These are phyloP conservation scores for Meriones psammophilus DNA, from an alignment of 2,797 vertebrate species.

Conservation along the genomic window DNA sequence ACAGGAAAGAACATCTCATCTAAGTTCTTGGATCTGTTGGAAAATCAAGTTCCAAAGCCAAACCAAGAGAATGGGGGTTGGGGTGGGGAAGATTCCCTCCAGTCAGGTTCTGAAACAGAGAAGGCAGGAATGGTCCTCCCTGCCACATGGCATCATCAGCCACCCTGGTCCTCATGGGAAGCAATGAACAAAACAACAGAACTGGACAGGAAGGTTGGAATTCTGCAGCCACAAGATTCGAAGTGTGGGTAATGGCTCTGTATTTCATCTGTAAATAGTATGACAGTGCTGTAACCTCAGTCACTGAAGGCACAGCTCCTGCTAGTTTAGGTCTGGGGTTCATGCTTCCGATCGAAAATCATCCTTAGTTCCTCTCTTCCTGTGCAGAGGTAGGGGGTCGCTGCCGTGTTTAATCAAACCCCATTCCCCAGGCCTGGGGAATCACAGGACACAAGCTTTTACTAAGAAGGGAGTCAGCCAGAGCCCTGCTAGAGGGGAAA, in stretches of 20 bases:
- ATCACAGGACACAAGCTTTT: not conserved
- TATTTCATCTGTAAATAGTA: constrained; percentile 20
- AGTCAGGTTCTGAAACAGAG: constrained; percentile 41
- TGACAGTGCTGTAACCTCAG: not conserved
- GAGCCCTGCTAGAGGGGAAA: not conserved
- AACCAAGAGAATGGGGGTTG: constrained; percentile 69
- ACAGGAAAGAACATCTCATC: constrained; percentile 83
- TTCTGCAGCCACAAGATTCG: not conserved
- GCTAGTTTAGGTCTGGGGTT: constrained; percentile 36
- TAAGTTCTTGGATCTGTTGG: constrained; percentile 72
- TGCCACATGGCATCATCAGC: not conserved
- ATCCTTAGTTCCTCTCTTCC: constrained; percentile 25
- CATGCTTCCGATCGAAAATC: constrained; percentile 7
- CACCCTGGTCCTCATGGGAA: not conserved
- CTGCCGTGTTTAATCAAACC: not conserved
- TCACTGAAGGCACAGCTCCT: not conserved
- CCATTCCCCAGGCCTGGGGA: not conserved
- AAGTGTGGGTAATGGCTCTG: not conserved
- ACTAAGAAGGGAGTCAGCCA: not conserved
- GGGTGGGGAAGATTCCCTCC: not conserved
- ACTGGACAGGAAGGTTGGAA: not conserved
- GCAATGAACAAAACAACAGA: not conserved
- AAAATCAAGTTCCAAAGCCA: constrained; percentile 63
- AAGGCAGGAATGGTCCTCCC: not conserved
- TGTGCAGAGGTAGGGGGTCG: not conserved